A percentile compares a stretch with the other conserved stretches of the same genome.
These are phyloP conservation scores for Vulpes ferrilata DNA, from an alignment of 2,113 vertebrate species.

Conservation along the genomic window DNA sequence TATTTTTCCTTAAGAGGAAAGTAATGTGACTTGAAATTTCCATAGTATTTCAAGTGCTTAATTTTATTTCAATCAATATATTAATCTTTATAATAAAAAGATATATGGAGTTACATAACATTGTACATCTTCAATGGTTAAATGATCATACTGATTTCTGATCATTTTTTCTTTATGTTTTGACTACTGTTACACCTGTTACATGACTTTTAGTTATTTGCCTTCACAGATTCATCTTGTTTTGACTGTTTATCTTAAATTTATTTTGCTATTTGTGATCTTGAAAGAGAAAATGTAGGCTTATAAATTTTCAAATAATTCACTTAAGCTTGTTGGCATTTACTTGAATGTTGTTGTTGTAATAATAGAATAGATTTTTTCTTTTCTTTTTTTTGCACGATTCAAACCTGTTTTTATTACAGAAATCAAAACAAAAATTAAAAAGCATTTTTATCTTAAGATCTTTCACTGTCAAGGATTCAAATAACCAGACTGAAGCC, in stretches of 20 bases:
- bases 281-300: neutral
- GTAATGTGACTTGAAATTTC: neutral
- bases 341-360: neutral
- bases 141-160: neutral
- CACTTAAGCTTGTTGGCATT: neutral
- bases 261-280: neutral
- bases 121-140: neutral
- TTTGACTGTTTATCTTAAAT: neutral
- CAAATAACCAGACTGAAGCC: neutral
- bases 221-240: neutral
- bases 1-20: neutral
- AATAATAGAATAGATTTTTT: neutral
- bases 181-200: neutral
- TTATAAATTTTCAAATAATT: neutral
- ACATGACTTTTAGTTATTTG: neutral
- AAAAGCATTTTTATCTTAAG: neutral
- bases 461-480: neutral
- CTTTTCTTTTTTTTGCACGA: no score
- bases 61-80: neutral
- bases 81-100: slow-evolving; percentile 12
- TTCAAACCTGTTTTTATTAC: neutral
- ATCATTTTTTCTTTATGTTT: neutral
- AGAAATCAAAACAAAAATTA: neutral
- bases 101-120: neutral
- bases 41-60: slow-evolving; percentile 10